These are phyloP conservation scores for Agrypnus murinus DNA, from an alignment of 2,888 invertebrate species.

Conservation along the genomic window DNA sequence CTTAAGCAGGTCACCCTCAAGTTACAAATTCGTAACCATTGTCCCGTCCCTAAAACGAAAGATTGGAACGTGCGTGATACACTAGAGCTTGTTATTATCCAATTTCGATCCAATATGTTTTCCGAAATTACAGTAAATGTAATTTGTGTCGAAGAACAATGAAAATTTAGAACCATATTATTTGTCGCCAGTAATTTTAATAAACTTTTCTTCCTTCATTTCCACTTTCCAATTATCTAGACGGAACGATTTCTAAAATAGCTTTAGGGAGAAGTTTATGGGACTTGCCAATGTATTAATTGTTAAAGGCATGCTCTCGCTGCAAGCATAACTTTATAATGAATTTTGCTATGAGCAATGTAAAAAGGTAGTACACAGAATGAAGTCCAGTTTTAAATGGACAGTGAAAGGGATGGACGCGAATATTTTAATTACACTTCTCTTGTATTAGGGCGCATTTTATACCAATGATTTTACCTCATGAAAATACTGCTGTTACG, in stretches of 20 bases:
- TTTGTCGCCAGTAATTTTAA: slow-evolving; percentile 17
- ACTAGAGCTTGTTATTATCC: slow-evolving; percentile 23
- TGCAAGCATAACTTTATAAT: slow-evolving; percentile 10
- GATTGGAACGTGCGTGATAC: slow-evolving; percentile 34
- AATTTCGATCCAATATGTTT: slow-evolving; percentile 30
- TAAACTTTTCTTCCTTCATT: slow-evolving; percentile 20
- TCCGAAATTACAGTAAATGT: slow-evolving; percentile 28
- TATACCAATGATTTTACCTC: slow-evolving; percentile 16
- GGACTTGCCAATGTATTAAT: slow-evolving; percentile 19
- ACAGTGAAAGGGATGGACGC: slow-evolving; percentile 16
- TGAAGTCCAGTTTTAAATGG: slow-evolving; percentile 20
- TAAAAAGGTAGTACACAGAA: slow-evolving; percentile 19
- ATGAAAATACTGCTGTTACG: background rate
- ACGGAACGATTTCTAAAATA: background rate
- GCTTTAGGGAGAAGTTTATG: slow-evolving; percentile 15
- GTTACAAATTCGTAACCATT: slow-evolving; percentile 24
- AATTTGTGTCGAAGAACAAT: slow-evolving; percentile 25
- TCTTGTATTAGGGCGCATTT: slow-evolving; percentile 2
- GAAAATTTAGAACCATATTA: slow-evolving; percentile 11
- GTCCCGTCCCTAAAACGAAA: slow-evolving; percentile 24
- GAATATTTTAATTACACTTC: slow-evolving; percentile 23
- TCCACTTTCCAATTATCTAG: slow-evolving; percentile 24
- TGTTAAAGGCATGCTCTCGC: slow-evolving; percentile 7
- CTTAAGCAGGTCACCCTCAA: slow-evolving; percentile 23
- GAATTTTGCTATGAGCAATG: slow-evolving; percentile 23